Conservation (phyloP, 2,113 vertebrate genomes). For the Grammomys surdaster region DNA sequence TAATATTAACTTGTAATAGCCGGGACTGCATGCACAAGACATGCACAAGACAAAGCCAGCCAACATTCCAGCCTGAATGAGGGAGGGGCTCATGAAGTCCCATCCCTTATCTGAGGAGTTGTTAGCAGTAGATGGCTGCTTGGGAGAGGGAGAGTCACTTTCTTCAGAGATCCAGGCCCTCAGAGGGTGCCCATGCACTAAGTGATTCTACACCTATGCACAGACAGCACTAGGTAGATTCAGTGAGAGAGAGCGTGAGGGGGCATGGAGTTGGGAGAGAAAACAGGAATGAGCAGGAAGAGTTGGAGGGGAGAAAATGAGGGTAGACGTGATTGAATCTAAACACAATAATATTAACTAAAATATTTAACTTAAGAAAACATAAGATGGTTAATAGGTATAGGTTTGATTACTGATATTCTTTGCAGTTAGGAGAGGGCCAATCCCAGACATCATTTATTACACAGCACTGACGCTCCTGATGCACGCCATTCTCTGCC, state of each 20-base stretch:
- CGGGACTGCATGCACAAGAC: background rate
- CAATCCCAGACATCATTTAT: background rate
- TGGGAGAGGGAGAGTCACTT: background rate
- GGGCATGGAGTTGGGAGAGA: background rate
- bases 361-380: background rate
- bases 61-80: too few relatives aligned
- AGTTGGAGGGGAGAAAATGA: too few relatives aligned
- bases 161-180: too few relatives aligned
- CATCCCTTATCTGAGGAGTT: background rate
- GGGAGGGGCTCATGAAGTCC: background rate
- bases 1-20: background rate
- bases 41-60: background rate
- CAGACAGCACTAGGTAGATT: background rate
- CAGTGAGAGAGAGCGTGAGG: background rate
- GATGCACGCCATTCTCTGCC: fast-evolving
- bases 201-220: background rate
- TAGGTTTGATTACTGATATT: background rate
- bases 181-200: background rate
- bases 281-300: too few relatives aligned
- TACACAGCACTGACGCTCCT: too few relatives aligned
- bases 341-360: background rate
- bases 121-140: background rate
- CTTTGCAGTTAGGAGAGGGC: background rate
- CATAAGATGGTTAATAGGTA: background rate
- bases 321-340: background rate